Evolutionary conservation across 2,888 invertebrate genomes (phyloP).

Genomic region (Melinopterus prodromus): DNA sequence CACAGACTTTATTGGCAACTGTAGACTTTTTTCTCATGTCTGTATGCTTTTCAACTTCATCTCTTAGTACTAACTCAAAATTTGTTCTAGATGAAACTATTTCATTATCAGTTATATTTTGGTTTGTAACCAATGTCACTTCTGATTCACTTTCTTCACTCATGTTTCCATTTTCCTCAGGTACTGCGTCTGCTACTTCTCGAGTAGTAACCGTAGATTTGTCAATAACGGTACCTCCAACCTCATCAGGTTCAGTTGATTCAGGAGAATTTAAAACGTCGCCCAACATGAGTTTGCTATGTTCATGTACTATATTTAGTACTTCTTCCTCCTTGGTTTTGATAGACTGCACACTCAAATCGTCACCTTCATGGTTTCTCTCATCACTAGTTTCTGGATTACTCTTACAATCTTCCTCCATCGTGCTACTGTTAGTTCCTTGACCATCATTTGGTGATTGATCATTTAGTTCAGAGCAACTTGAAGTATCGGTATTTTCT

Average conservation of each 20-base stretch:
- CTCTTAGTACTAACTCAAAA: neutral
- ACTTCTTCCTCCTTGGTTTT: neutral
- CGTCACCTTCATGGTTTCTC: neutral
- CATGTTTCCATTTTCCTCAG: neutral
- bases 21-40: neutral
- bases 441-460: too few relatives aligned
- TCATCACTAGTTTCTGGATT: too few relatives aligned
- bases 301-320: neutral
- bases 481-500: neutral
- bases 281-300: neutral
- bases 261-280: neutral
- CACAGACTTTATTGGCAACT: neutral
- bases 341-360: too few relatives aligned
- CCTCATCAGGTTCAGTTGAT: neutral
- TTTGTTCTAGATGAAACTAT: neutral
- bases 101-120: neutral
- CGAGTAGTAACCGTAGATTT: neutral
- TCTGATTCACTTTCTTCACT: neutral
- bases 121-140: neutral
- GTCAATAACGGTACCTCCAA: neutral
- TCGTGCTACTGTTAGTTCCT: too few relatives aligned
- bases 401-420: too few relatives aligned
- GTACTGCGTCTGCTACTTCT: neutral
- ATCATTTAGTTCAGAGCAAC: too few relatives aligned
- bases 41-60: neutral